phyloP scores from a whole-genome alignment of 2,797 vertebrate species.

The Rhyacichthys aspro region DNA sequence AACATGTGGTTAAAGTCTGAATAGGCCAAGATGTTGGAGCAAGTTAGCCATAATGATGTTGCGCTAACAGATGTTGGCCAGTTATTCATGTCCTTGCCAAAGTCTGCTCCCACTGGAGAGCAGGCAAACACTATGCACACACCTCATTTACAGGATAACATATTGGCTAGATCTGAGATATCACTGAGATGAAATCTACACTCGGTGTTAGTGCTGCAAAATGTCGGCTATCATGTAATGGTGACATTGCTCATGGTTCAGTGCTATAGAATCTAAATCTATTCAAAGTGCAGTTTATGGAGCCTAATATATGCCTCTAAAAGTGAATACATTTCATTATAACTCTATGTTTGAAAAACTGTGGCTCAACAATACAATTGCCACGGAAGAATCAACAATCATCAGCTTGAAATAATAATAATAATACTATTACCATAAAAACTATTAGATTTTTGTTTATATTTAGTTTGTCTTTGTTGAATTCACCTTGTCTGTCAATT shows the following conservation, averaged over 20 bases:
- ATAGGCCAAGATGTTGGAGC: constrained; percentile 62
- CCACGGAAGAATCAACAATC: too few relatives aligned
- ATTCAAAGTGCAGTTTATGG: not conserved
- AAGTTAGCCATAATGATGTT: constrained; percentile 77
- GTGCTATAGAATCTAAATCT: constrained; percentile 9
- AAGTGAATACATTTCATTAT: too few relatives aligned
- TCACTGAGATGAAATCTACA: constrained; percentile 63
- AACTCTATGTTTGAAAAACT: too few relatives aligned
- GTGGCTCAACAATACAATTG: too few relatives aligned
- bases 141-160: constrained; percentile 50
- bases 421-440: too few relatives aligned
- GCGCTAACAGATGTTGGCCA: constrained; percentile 83
- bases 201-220: constrained; percentile 61
- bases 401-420: too few relatives aligned
- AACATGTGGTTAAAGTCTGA: constrained; percentile 70
- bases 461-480: too few relatives aligned
- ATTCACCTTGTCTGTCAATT: too few relatives aligned
- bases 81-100: constrained; percentile 77
- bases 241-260: constrained; percentile 21
- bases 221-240: constrained; percentile 51
- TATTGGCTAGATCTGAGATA: constrained; percentile 55
- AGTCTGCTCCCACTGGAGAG: constrained; percentile 56
- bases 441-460: too few relatives aligned
- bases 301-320: too few relatives aligned
- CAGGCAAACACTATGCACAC: constrained; percentile 64